A percentile compares a stretch with the other conserved stretches of the same genome.
phyloP scores from a whole-genome alignment of 2,797 vertebrate species.

The Enteromius radiatus region DNA sequence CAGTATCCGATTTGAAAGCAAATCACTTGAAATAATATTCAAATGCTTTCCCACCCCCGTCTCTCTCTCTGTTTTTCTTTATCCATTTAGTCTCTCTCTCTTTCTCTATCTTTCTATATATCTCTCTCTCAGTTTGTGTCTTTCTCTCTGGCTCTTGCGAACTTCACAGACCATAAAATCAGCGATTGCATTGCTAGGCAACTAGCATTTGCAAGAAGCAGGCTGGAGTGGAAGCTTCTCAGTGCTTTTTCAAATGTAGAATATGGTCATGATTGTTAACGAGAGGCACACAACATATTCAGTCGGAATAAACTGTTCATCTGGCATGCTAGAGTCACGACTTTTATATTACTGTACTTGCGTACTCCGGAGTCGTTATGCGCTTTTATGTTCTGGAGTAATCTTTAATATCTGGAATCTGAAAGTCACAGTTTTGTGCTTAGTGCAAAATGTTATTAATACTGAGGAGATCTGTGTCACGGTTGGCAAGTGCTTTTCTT shows the following conservation, averaged over 20 bases:
- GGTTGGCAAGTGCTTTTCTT: not conserved
- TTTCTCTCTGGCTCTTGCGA: constrained; percentile 55
- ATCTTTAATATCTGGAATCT: not conserved
- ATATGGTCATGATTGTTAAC: constrained; percentile 46
- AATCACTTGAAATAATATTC: constrained; percentile 68
- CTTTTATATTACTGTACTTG: not conserved
- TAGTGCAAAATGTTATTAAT: not conserved
- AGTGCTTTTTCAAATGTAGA: constrained; percentile 47
- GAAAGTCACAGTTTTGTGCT: not conserved
- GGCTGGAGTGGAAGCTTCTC: constrained; percentile 55
- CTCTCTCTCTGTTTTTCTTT: constrained; percentile 51
- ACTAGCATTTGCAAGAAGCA: constrained; percentile 79
- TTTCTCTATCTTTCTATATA: not conserved
- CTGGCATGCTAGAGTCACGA: not conserved
- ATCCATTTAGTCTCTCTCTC: constrained; percentile 20
- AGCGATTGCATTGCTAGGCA: constrained; percentile 85
- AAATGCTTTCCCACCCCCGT: constrained; percentile 65
- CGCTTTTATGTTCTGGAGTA: not conserved
- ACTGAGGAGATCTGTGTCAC: not conserved
- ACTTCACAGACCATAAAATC: constrained; percentile 81
- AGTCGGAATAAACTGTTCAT: constrained; percentile 17
- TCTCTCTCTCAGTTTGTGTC: constrained; percentile 39
- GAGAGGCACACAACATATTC: constrained; percentile 33
- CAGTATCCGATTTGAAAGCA: constrained; percentile 41
- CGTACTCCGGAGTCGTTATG: not conserved